phyloP scores from a whole-genome alignment of 2,797 vertebrate genomes.

The Cottoperca gobio region DNA sequence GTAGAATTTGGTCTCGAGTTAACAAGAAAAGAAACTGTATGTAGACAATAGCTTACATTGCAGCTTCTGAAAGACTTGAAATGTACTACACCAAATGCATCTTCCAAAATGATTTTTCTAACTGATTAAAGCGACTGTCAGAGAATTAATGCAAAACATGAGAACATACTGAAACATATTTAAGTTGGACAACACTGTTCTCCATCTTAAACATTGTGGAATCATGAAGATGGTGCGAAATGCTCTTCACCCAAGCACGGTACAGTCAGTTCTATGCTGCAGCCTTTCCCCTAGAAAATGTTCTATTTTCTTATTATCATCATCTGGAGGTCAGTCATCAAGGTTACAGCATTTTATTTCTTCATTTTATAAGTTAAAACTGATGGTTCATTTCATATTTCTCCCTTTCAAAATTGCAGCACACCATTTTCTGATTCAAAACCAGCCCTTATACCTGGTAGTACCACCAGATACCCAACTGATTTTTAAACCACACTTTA shows the following conservation, averaged over 20 bases:
- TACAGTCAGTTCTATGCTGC: not conserved
- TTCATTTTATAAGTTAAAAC: not conserved
- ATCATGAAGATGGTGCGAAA: not conserved
- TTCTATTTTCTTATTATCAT: not conserved
- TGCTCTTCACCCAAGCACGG: not conserved
- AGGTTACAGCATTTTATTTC: not conserved
- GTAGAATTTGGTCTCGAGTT: conserved; percentile 16
- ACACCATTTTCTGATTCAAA: not conserved
- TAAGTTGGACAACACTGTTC: not conserved
- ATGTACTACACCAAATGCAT: not conserved
- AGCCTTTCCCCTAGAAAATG: not conserved
- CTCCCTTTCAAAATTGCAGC: not conserved
- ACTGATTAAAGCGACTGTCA: not conserved
- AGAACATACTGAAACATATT: conserved; percentile 3
- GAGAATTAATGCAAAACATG: not conserved
- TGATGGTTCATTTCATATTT: not conserved
- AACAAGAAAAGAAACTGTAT: conserved; percentile 13
- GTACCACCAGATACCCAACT: not conserved
- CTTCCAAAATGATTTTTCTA: not conserved
- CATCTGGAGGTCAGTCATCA: not conserved
- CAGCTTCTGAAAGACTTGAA: not conserved
- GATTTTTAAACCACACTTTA: not conserved
- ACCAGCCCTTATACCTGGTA: not conserved
- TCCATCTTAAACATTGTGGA: not conserved
- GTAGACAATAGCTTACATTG: not conserved